Percentiles rank a stretch among this genome's conserved stretches.
phyloP scores from a whole-genome alignment of 2,888 invertebrate species.

The Ichneumoninae sp. region DNA sequence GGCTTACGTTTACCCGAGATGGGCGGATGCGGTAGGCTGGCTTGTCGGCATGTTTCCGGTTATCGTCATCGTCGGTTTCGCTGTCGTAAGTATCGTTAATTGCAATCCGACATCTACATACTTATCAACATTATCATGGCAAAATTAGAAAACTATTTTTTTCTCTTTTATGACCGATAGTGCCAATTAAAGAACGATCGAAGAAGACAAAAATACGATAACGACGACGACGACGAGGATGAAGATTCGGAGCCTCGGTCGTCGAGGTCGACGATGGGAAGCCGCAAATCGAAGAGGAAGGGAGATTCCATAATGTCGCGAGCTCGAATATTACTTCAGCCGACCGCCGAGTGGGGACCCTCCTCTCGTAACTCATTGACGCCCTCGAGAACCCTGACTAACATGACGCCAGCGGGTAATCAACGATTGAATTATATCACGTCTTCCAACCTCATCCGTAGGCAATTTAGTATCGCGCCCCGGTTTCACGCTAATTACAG shows the following conservation, averaged over 20 bases:
- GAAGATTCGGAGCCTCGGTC: conserved; percentile 69
- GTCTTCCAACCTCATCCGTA: not conserved
- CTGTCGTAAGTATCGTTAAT: conserved; percentile 75
- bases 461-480: conserved; percentile 24
- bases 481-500: conserved; percentile 20
- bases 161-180: conserved; percentile 64
- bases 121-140: not conserved
- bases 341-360: conserved; percentile 91
- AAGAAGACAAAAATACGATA: conserved; percentile 74
- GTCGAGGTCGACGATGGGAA: conserved; percentile 62
- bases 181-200: conserved; percentile 74
- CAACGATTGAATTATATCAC: conserved; percentile 18
- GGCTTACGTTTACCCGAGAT: conserved; percentile 91
- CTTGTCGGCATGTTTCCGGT: conserved; percentile 90
- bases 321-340: conserved; percentile 88
- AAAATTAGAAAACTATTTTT: not conserved
- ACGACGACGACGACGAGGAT: conserved; percentile 77
- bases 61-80: conserved; percentile 86
- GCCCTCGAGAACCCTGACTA: conserved; percentile 79
- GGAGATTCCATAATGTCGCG: conserved; percentile 73
- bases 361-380: conserved; percentile 83
- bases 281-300: conserved; percentile 51
- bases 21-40: conserved; percentile 93
- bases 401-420: conserved; percentile 78
- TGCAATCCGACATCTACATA: not conserved